A percentile compares a stretch with the other conserved stretches of the same genome.
These are phyloP conservation scores for Cordilura impudica DNA, from an alignment of 2,888 invertebrate genomes.

Conservation along the genomic window DNA sequence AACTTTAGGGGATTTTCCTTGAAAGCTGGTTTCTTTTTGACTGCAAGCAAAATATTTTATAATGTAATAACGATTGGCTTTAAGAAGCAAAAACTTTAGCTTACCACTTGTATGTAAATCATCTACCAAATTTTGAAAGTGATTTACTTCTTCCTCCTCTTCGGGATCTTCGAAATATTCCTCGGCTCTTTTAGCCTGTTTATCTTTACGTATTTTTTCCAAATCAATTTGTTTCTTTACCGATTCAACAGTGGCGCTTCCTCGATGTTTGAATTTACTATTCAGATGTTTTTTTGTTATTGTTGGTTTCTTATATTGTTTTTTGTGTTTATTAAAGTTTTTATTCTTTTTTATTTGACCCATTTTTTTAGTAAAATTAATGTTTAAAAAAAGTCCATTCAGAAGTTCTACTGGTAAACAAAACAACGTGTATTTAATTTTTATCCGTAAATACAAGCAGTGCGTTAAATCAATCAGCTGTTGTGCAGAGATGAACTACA, in stretches of 20 bases:
- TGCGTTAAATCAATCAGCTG: no score
- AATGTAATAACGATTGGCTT: not conserved
- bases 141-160: slow-evolving; percentile 30
- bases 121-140: slow-evolving; percentile 44
- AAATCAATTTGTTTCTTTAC: slow-evolving; percentile 55
- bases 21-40: slow-evolving; percentile 52
- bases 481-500: no score
- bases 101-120: slow-evolving; percentile 48
- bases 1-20: slow-evolving; percentile 42
- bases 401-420: slow-evolving; percentile 25
- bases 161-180: not conserved
- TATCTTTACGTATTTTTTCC: slow-evolving; percentile 34
- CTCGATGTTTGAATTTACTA: slow-evolving; percentile 58
- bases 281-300: slow-evolving; percentile 49
- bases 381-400: not conserved
- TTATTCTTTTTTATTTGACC: slow-evolving; percentile 42
- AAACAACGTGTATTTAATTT: slow-evolving; percentile 3
- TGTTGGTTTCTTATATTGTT: slow-evolving; percentile 51
- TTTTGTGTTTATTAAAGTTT: slow-evolving; percentile 44
- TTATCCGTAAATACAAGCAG: no score
- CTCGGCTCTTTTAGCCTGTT: not conserved
- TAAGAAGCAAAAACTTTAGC: not conserved
- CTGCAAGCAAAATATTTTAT: not conserved
- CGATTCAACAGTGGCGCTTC: slow-evolving; percentile 50
- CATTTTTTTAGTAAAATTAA: slow-evolving; percentile 18